A percentile compares a stretch with the other conserved stretches of the same genome.
phyloP scores from a whole-genome alignment of 92 coral and sea anemone species.

The Actinostola sp. region DNA sequence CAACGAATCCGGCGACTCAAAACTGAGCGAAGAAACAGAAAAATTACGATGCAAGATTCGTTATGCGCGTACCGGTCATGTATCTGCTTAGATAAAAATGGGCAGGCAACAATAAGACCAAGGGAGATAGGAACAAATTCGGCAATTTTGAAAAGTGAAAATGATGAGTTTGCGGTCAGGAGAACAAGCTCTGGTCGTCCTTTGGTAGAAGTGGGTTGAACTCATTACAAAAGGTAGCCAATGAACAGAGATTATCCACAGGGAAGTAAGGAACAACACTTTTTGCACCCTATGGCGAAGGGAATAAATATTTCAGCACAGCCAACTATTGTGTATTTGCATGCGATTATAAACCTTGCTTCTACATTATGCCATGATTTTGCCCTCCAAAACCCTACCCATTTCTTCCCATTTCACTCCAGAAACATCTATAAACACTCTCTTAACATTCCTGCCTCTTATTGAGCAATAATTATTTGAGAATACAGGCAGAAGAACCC shows the following conservation, averaged over 20 bases:
- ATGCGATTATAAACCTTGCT: slow-evolving; percentile 35
- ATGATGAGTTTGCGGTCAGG: slow-evolving; percentile 29
- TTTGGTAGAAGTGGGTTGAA: slow-evolving; percentile 33
- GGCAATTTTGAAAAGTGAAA: slow-evolving; percentile 14
- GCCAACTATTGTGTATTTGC: slow-evolving; percentile 76
- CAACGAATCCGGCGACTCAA: not conserved
- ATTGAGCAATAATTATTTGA: slow-evolving; percentile 34
- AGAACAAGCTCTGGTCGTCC: slow-evolving; percentile 19
- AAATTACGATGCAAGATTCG: not conserved
- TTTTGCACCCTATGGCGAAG: slow-evolving; percentile 70
- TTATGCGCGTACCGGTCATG: not conserved
- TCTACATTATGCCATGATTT: not conserved
- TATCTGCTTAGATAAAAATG: slow-evolving; percentile 8
- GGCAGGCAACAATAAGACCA: slow-evolving; percentile 5
- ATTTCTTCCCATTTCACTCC: not conserved
- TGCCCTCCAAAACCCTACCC: not conserved
- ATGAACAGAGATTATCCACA: slow-evolving; percentile 40
- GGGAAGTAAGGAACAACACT: slow-evolving; percentile 57
- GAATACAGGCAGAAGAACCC: slow-evolving; percentile 57
- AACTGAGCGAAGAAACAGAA: not conserved
- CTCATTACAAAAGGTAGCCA: slow-evolving; percentile 36
- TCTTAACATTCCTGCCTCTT: slow-evolving; percentile 5
- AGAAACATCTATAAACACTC: not conserved
- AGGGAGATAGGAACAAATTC: not conserved
- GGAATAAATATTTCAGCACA: slow-evolving; percentile 75